Conservation (phyloP, 2,113 vertebrate species). For the Nothoprocta perdicaria region DNA sequence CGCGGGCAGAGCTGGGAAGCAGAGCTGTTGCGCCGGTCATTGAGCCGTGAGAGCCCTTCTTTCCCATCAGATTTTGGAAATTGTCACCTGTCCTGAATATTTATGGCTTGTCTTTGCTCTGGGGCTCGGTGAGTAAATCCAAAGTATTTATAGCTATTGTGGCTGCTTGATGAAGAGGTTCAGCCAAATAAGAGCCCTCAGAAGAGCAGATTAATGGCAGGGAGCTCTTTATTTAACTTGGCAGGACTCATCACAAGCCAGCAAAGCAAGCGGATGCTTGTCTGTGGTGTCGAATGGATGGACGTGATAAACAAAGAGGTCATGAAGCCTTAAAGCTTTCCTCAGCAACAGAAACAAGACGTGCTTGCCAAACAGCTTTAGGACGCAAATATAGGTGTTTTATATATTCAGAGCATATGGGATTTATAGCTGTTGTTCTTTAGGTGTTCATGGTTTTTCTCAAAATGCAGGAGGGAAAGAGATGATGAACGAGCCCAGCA, state of each 20-base stretch:
- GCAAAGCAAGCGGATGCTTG: conserved; percentile 17
- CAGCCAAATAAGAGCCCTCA: conserved; percentile 30
- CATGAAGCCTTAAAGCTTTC: neutral
- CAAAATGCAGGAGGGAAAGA: neutral
- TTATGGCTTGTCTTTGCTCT: conserved; percentile 7
- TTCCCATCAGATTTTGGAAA: neutral
- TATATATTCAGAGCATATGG: conserved; percentile 8
- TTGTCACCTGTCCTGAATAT: conserved; percentile 35
- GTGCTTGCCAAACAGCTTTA: conserved; percentile 2
- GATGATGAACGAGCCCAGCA: conserved; percentile 24
- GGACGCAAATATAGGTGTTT: neutral
- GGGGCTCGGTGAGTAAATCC: conserved; percentile 25
- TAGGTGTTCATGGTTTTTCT: conserved; percentile 23
- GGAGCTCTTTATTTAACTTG: conserved; percentile 53
- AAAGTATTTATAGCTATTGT: conserved; percentile 30
- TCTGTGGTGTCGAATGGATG: conserved; percentile 2
- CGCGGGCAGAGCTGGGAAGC: neutral
- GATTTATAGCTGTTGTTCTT: conserved; percentile 6
- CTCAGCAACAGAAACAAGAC: neutral
- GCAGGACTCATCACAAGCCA: conserved; percentile 23
- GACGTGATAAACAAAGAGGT: conserved; percentile 31
- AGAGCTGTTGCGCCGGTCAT: neutral
- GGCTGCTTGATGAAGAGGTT: conserved; percentile 13
- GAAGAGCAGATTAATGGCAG: conserved; percentile 18
- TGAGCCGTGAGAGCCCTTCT: neutral